phyloP scores from a whole-genome alignment of 2,113 vertebrate genomes.

The Collichthys lucidus region DNA sequence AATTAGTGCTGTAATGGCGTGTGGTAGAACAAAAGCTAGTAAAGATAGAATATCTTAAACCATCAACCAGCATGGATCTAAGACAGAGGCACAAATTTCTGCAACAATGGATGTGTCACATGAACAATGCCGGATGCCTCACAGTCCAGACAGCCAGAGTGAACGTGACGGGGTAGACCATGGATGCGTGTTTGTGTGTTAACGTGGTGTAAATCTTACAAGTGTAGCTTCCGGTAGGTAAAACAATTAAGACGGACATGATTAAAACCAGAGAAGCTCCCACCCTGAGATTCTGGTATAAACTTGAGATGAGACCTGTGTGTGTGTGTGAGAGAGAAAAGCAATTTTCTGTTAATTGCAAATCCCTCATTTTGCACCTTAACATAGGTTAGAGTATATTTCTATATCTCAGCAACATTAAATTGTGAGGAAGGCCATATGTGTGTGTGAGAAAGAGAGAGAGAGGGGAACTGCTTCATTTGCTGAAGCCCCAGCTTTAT shows the following conservation, averaged over 20 bases:
- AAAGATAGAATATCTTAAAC: slow-evolving; percentile 13
- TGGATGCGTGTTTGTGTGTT: not conserved
- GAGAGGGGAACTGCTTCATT: slow-evolving; percentile 11
- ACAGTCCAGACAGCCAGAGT: not conserved
- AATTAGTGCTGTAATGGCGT: not conserved
- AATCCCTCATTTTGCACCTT: slow-evolving; percentile 27
- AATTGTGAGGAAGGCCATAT: not conserved
- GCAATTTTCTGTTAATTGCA: slow-evolving; percentile 44
- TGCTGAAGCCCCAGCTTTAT: slow-evolving; percentile 41
- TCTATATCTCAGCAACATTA: slow-evolving; percentile 30
- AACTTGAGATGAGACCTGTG: slow-evolving; percentile 7
- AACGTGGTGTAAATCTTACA: not conserved
- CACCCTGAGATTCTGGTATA: slow-evolving; percentile 13
- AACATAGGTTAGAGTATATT: slow-evolving; percentile 31
- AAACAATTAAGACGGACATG: slow-evolving; percentile 23
- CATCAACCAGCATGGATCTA: not conserved
- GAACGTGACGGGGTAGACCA: not conserved
- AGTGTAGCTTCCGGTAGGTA: not conserved
- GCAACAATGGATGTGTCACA: slow-evolving; percentile 4
- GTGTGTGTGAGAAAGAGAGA: not conserved
- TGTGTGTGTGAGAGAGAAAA: not conserved
- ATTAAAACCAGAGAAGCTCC: slow-evolving; percentile 35
- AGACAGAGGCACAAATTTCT: not conserved
- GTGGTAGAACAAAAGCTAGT: not conserved
- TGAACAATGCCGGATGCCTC: not conserved